phyloP scores from a whole-genome alignment of 1,140 invertebrate species.

The Frieseomelitta varia region DNA sequence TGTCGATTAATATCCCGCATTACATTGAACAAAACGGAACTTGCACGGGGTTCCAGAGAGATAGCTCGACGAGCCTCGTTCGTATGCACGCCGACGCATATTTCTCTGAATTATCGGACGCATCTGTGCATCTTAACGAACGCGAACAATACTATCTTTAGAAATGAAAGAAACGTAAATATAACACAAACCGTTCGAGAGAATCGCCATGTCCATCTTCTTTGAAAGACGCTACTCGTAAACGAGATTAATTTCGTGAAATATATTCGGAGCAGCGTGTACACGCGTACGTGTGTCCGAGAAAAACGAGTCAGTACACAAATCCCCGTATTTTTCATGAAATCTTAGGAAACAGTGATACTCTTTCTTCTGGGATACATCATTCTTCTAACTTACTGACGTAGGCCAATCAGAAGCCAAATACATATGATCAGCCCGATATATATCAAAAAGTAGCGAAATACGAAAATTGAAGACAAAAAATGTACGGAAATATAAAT shows the following conservation, averaged over 20 bases:
- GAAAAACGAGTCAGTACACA: not conserved
- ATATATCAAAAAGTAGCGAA: no score
- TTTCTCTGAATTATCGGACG: constrained; percentile 31
- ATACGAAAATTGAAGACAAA: no score
- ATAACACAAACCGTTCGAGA: not conserved
- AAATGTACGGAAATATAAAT: no score
- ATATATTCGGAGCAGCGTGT: not conserved
- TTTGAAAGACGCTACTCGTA: not conserved
- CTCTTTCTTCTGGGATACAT: not conserved
- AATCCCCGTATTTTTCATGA: not conserved
- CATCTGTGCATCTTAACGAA: constrained; percentile 22
- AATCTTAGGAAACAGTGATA: not conserved
- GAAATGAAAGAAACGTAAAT: constrained; percentile 10
- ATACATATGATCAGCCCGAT: no score
- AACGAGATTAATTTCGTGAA: not conserved
- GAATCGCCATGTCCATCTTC: not conserved
- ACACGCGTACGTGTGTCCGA: no score
- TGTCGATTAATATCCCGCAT: constrained; percentile 37
- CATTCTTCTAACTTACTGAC: no score
- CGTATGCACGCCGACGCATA: constrained; percentile 13
- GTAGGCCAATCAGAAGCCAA: not conserved
- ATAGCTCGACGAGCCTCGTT: constrained; percentile 20
- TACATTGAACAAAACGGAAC: constrained; percentile 17
- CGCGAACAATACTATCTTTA: not conserved
- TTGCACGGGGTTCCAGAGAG: constrained; percentile 4